Base-by-base conservation (phyloP, 2,888 invertebrate genomes). In the Drosophila merina region DNA sequence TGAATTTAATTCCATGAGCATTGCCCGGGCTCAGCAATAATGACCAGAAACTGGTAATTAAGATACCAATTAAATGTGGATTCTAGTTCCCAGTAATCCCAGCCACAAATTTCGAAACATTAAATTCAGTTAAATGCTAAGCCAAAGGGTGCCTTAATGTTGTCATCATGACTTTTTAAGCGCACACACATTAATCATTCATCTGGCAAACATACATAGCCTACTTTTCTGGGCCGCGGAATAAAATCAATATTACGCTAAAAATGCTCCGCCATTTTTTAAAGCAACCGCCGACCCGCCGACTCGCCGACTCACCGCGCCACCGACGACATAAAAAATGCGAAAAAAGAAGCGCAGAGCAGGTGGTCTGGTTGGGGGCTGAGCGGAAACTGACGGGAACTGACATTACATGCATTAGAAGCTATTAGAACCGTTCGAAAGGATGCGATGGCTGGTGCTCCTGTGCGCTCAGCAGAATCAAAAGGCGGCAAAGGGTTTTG, bases 321-420 rank as follows among this genome's bases (percentile, higher is more conserved):
- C 31, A 8, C 42, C n/a, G 12, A 10, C 28, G 44, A 49, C 57
- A 14, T 54, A 54, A 12, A 56, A 62, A 51, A 57, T 49, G 55
- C 42, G 26, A 33, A 28, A 48, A 48, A 25, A 14, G 25, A 20
- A 33, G 26, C 36, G 36, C 36, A 30, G 25, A 40, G 12, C 71
- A 71, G 52, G 59, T 50, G 71, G 60, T 50, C 31, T 44, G 70
- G 60, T 38, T 26, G 47, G 36, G 28, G 25, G 49, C 20, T 50
- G 62, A 52, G 64, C 73, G 84, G 84, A 81, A 83, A 72, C 77
- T 86, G 80, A 81, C 77, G 78, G 75, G 77, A 79, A 73, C 75
- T 86, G 84, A 86, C 86, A 83, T 81, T 77, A 86, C 84, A 83
- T 83, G 81, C 81, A 86, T 86, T 86, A 81, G 86, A 77, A 81